A percentile compares a stretch with the other conserved stretches of the same genome.
Evolutionary conservation across 2,797 vertebrate genomes (phyloP).

Genomic region (Enteromius afrohamiltoni): DNA sequence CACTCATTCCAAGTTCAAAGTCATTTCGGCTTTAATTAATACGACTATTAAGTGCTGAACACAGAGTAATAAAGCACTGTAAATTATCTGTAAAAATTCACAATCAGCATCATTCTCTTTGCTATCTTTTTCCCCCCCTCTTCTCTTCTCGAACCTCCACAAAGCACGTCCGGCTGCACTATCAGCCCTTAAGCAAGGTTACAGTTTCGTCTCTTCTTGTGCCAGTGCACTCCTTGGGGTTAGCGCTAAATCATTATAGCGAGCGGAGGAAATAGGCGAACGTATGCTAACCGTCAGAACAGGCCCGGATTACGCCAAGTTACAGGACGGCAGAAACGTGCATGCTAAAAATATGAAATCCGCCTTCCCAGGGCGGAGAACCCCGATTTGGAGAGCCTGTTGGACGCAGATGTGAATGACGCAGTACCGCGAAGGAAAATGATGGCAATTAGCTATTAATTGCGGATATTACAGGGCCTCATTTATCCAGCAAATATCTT

Average conservation of each 20-base stretch:
- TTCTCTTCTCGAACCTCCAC: constrained; percentile 9
- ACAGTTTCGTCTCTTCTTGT: constrained; percentile 22
- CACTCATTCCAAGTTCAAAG: constrained; percentile 50
- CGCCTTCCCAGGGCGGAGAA: not conserved
- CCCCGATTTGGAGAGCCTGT: not conserved
- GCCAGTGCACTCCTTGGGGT: constrained; percentile 35
- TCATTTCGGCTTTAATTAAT: constrained; percentile 68
- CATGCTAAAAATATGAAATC: constrained; percentile 15
- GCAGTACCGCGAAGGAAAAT: constrained; percentile 45
- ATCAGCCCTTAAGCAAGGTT: constrained; percentile 31
- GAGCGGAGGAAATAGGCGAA: constrained; percentile 7
- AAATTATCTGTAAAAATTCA: constrained; percentile 64
- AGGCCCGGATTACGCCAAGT: not conserved
- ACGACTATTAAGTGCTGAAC: constrained; percentile 67
- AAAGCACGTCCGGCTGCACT: constrained; percentile 15
- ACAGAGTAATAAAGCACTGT: constrained; percentile 62
- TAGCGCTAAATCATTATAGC: constrained; percentile 17
- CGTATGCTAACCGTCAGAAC: constrained; percentile 18
- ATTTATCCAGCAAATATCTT: constrained; percentile 59
- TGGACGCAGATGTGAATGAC: constrained; percentile 41
- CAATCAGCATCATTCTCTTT: constrained; percentile 48
- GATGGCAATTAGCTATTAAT: constrained; percentile 62
- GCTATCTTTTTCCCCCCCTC: not conserved
- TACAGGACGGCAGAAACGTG: constrained; percentile 9
- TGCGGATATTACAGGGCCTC: constrained; percentile 51